phyloP scores from a whole-genome alignment of 2,113 vertebrate genomes.

The Grammomys surdaster region DNA sequence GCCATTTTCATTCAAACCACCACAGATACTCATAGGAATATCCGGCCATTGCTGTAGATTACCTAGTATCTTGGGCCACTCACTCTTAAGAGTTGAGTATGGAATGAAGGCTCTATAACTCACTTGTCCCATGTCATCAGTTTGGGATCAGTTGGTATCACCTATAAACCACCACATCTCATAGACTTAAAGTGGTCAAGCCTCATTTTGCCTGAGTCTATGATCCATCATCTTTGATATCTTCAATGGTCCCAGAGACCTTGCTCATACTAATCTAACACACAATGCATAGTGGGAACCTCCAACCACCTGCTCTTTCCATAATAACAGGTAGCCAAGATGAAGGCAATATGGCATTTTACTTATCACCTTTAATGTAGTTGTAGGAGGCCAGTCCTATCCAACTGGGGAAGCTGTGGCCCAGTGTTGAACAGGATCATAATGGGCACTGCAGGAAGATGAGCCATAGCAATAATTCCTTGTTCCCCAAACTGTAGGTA shows the following conservation, averaged over 20 bases:
- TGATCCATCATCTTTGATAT: slow-evolving; percentile 69
- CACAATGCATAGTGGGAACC: slow-evolving; percentile 73
- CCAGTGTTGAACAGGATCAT: slow-evolving; percentile 88
- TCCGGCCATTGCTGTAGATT: slow-evolving; percentile 47
- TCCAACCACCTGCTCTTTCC: slow-evolving; percentile 55
- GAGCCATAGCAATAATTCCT: slow-evolving; percentile 89
- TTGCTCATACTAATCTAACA: slow-evolving; percentile 85
- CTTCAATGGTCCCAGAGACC: slow-evolving; percentile 88
- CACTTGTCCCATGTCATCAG: background rate
- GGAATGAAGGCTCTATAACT: slow-evolving; percentile 37
- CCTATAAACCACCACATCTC: background rate
- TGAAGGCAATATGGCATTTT: slow-evolving; percentile 63
- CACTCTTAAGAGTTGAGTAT: slow-evolving; percentile 12
- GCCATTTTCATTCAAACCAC: background rate
- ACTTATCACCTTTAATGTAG: slow-evolving; percentile 63
- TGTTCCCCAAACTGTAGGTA: slow-evolving; percentile 84
- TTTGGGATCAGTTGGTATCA: background rate
- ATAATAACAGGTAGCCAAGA: slow-evolving; percentile 66
- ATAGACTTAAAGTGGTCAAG: background rate
- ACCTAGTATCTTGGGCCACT: background rate
- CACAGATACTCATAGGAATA: background rate
- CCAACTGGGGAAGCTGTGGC: slow-evolving; percentile 79
- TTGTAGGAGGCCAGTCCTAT: background rate
- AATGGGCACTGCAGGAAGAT: slow-evolving; percentile 84
- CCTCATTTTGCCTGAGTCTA: background rate